Evolutionary conservation across 2,113 vertebrate genomes (phyloP).

Genomic region (Rhabdornis inornatus): DNA sequence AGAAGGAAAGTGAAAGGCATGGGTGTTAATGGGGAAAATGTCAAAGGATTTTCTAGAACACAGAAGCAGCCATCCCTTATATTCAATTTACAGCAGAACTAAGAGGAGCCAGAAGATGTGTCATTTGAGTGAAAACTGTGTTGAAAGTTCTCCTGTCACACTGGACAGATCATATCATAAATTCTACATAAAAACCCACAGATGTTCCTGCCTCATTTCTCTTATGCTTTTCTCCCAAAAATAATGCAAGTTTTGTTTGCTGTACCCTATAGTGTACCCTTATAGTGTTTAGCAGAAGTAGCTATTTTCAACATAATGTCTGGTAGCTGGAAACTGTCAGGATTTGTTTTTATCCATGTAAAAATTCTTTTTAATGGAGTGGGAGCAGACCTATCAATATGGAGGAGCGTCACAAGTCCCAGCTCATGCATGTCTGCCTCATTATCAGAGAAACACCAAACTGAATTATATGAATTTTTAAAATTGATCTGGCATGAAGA

Average conservation of each 20-base stretch:
- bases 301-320: neutral
- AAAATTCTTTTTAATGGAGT: neutral
- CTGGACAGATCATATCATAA: neutral
- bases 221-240: accelerated
- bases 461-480: neutral
- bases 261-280: neutral
- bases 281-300: neutral
- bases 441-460: neutral
- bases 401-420: neutral
- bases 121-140: neutral
- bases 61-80: neutral
- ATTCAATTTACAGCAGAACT: neutral
- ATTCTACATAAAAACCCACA: accelerated
- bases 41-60: neutral
- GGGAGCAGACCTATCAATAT: neutral
- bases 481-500: neutral
- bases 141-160: neutral
- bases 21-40: neutral
- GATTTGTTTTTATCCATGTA: neutral
- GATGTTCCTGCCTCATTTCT: neutral
- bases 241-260: neutral
- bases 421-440: neutral
- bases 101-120: neutral
- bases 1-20: neutral
- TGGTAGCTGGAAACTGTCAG: neutral